Conservation (phyloP, 1,140 invertebrate species). For the Leptonema lineaticorne region DNA sequence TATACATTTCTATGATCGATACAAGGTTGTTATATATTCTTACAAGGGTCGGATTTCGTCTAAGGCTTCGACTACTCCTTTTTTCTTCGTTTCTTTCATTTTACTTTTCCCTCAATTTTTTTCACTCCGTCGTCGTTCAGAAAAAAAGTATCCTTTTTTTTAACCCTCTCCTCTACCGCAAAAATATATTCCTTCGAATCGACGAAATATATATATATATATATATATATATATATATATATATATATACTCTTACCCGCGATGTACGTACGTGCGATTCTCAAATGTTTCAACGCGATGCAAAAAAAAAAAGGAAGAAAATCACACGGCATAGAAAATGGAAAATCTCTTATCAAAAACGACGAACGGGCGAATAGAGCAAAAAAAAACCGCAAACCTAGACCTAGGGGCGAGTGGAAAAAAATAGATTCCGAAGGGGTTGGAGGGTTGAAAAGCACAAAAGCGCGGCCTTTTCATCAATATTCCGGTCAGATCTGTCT, state of each 20-base stretch:
- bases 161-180: not conserved
- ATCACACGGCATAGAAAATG: slow-evolving; percentile 7
- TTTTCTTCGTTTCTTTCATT: too few species aligned
- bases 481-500: slow-evolving; percentile 14
- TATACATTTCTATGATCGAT: not conserved
- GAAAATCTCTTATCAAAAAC: not conserved
- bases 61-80: too few species aligned
- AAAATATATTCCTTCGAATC: not conserved
- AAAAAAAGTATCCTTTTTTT: not conserved
- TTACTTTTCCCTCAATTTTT: too few species aligned
- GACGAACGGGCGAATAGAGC: not conserved
- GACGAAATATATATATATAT: not conserved
- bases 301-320: not conserved
- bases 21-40: not conserved
- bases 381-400: not conserved
- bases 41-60: slow-evolving; percentile 5
- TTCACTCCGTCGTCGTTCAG: too few species aligned
- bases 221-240: not conserved
- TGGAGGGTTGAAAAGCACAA: too few species aligned
- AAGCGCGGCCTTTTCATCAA: slow-evolving; percentile 3
- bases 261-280: not conserved
- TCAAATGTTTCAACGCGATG: slow-evolving; percentile 5
- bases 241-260: too few species aligned
- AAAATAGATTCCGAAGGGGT: too few species aligned
- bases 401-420: too few species aligned